A percentile compares a stretch with the other conserved stretches of the same genome.
phyloP scores from a whole-genome alignment of 2,113 vertebrate genomes.

The Pseudopipra pipra region DNA sequence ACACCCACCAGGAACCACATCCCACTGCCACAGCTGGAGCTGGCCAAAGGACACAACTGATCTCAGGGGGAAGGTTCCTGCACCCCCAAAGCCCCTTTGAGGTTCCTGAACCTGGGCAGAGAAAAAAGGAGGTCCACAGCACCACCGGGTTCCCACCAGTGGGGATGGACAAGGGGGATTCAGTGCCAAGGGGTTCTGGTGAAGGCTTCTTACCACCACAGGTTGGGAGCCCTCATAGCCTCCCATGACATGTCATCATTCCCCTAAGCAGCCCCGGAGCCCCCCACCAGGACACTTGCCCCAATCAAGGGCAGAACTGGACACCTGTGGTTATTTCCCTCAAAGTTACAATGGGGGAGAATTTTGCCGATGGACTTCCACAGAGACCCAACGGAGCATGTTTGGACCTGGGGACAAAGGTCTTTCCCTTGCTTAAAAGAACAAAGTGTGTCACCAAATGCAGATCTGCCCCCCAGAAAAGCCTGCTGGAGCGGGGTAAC shows the following conservation, averaged over 20 bases:
- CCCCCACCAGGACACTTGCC: neutral
- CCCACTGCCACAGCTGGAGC: neutral
- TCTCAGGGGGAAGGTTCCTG: neutral
- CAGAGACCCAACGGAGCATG: fast-evolving
- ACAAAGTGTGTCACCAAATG: neutral
- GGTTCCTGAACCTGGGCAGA: neutral
- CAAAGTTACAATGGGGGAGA: fast-evolving
- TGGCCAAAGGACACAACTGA: neutral
- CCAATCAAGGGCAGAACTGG: neutral
- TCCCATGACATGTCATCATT: neutral
- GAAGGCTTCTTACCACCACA: neutral
- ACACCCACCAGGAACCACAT: neutral
- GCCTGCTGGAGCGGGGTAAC: neutral
- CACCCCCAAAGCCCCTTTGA: neutral
- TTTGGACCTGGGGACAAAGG: neutral
- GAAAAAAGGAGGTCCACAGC: neutral
- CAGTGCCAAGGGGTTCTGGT: neutral
- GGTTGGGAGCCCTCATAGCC: neutral
- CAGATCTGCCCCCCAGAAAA: neutral
- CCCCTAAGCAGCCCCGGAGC: fast-evolving
- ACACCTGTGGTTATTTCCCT: neutral
- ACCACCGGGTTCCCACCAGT: neutral
- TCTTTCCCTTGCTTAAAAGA: neutral
- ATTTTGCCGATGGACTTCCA: neutral
- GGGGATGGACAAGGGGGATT: neutral